Conservation (phyloP, 2,113 vertebrate species). For the Podarcis raffonei region DNA sequence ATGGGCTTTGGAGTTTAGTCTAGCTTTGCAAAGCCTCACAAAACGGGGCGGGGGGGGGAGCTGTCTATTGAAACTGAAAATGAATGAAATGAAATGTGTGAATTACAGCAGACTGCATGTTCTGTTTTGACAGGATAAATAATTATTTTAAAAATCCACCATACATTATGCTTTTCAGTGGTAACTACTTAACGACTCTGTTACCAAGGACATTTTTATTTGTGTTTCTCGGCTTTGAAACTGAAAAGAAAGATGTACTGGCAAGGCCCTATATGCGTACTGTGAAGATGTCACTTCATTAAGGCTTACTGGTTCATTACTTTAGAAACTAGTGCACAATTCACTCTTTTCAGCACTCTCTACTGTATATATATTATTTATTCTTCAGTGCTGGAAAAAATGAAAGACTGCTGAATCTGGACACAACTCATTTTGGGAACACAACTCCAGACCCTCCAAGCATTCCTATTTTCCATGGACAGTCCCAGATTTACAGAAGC, state of each 20-base stretch:
- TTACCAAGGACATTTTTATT: constrained; percentile 12
- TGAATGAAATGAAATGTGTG: constrained; percentile 10
- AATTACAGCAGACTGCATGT: background rate
- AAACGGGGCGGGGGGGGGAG: constrained; percentile 1
- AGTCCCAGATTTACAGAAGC: too few species aligned
- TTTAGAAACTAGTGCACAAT: constrained; percentile 27
- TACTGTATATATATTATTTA: constrained; percentile 5
- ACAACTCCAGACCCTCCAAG: background rate
- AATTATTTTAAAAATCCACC: constrained; percentile 23
- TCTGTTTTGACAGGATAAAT: constrained; percentile 34
- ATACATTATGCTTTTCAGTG: constrained; percentile 26
- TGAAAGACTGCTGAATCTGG: background rate
- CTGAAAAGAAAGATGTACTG: constrained; percentile 33
- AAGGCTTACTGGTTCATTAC: constrained; percentile 37
- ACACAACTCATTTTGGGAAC: background rate
- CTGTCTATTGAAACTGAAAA: constrained; percentile 25
- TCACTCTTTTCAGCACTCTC: constrained; percentile 8
- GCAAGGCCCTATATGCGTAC: background rate
- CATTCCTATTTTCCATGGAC: too few species aligned
- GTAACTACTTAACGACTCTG: constrained; percentile 10
- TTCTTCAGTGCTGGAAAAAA: constrained; percentile 6
- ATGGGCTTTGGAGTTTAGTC: background rate
- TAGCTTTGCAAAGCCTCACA: constrained; percentile 1
- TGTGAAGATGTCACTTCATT: constrained; percentile 37
- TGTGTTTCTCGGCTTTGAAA: constrained; percentile 41